Conservation (phyloP, 2,888 invertebrate species). For the Napeogenes sylphis region DNA sequence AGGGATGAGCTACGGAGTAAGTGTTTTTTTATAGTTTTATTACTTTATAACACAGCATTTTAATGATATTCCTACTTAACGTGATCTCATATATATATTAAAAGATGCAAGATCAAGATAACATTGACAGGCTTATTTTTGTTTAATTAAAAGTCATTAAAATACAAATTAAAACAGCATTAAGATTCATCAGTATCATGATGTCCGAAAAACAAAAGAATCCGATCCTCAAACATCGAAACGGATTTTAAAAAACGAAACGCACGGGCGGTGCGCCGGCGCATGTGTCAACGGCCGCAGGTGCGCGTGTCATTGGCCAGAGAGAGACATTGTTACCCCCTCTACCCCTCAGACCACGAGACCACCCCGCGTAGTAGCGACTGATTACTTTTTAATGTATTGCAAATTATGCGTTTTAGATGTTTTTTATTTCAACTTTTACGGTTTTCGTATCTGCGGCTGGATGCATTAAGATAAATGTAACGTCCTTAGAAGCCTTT, state of each 20-base stretch:
- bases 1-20: too few relatives aligned
- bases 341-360: slow-evolving; percentile 16
- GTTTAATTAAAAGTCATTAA: background rate
- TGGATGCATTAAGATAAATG: too few relatives aligned
- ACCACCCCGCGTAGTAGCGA: slow-evolving; percentile 20
- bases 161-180: background rate
- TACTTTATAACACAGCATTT: too few relatives aligned
- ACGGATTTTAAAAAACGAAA: slow-evolving; percentile 31
- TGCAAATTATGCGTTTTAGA: slow-evolving; percentile 22
- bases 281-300: slow-evolving; percentile 73
- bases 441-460: too few relatives aligned
- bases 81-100: too few relatives aligned
- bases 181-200: background rate
- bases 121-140: too few relatives aligned
- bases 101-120: too few relatives aligned
- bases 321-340: slow-evolving; percentile 54
- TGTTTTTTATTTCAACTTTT: slow-evolving; percentile 13
- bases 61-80: too few relatives aligned
- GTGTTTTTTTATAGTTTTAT: too few relatives aligned
- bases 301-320: slow-evolving; percentile 65
- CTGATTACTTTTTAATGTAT: slow-evolving; percentile 31
- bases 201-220: background rate
- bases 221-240: slow-evolving; percentile 3
- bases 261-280: slow-evolving; percentile 41
- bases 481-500: too few relatives aligned